Conservation (phyloP, 1,140 invertebrate species). For the Hestina assimilis region DNA sequence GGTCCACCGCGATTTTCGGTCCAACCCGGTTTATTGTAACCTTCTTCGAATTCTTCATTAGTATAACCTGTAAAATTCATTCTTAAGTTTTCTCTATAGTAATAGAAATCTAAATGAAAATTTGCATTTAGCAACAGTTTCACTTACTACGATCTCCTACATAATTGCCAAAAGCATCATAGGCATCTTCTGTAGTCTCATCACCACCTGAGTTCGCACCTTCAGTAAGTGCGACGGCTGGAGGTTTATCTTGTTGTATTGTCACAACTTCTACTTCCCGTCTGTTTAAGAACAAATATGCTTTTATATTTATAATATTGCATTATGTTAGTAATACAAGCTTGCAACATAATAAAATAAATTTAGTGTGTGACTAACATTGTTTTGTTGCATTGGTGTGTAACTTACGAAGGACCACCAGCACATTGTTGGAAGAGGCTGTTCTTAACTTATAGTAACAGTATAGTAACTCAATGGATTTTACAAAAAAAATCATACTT, state of each 20-base stretch:
- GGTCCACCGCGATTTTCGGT: not conserved
- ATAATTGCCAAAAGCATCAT: conserved; percentile 61
- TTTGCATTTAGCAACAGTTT: too few relatives aligned
- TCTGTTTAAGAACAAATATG: conserved; percentile 10
- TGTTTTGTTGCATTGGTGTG: too few relatives aligned
- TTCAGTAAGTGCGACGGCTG: conserved; percentile 41
- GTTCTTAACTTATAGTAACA: too few relatives aligned
- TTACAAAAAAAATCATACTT: too few relatives aligned
- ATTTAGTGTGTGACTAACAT: too few relatives aligned
- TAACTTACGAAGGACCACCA: too few relatives aligned
- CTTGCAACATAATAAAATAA: too few relatives aligned
- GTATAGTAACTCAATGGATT: too few relatives aligned
- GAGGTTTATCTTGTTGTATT: conserved; percentile 36
- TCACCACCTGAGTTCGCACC: conserved; percentile 25
- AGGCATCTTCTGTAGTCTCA: conserved; percentile 47
- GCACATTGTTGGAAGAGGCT: too few relatives aligned
- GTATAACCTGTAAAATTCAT: conserved; percentile 35
- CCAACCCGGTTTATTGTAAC: conserved; percentile 29
- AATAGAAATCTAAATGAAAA: not conserved
- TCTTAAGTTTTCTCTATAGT: not conserved
- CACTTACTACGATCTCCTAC: conserved; percentile 51
- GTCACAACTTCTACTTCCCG: conserved; percentile 33
- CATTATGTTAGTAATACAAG: too few relatives aligned
- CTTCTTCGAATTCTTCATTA: conserved; percentile 50
- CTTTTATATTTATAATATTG: not conserved